Percentiles rank a stretch among this genome's conserved stretches.
These are phyloP conservation scores for Stegastes partitus DNA, from an alignment of 2,113 vertebrate species.

Conservation along the genomic window DNA sequence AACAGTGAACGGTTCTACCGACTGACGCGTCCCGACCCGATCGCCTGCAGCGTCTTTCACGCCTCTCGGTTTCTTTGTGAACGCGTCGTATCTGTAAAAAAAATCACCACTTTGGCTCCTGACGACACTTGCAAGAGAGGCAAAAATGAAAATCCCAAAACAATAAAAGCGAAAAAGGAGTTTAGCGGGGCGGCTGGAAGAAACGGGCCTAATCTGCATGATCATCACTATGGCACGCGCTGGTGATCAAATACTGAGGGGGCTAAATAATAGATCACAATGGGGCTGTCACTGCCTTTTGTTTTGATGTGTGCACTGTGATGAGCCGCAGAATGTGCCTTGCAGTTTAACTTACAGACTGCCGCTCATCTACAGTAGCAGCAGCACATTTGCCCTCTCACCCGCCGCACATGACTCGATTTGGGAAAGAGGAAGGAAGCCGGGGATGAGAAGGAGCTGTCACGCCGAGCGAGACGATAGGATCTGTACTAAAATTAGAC, in stretches of 20 bases:
- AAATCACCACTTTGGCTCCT: constrained; percentile 17
- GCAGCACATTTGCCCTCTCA: constrained; percentile 75
- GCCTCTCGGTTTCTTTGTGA: background rate
- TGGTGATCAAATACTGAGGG: constrained; percentile 77
- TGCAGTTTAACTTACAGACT: constrained; percentile 80
- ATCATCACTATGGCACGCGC: constrained; percentile 75
- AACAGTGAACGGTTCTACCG: no score
- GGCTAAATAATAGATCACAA: constrained; percentile 87
- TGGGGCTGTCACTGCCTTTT: constrained; percentile 75
- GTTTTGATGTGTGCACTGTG: constrained; percentile 77
- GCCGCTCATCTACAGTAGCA: constrained; percentile 60
- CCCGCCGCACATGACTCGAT: constrained; percentile 59
- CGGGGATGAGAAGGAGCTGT: constrained; percentile 72
- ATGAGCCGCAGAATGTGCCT: constrained; percentile 76
- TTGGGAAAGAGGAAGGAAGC: constrained; percentile 57
- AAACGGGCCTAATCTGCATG: constrained; percentile 79
- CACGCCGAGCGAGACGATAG: constrained; percentile 42
- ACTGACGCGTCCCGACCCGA: background rate
- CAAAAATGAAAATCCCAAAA: constrained; percentile 57
- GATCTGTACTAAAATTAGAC: constrained; percentile 75
- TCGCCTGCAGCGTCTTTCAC: background rate
- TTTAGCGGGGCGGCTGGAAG: constrained; percentile 63
- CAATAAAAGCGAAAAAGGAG: constrained; percentile 53
- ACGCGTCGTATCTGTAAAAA: constrained; percentile 1
- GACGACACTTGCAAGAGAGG: constrained; percentile 28